Evolutionary conservation across 2,797 vertebrate species (phyloP), one percentile per base, ranked within the genome.

Genomic region (Avahi laniger): DNA sequence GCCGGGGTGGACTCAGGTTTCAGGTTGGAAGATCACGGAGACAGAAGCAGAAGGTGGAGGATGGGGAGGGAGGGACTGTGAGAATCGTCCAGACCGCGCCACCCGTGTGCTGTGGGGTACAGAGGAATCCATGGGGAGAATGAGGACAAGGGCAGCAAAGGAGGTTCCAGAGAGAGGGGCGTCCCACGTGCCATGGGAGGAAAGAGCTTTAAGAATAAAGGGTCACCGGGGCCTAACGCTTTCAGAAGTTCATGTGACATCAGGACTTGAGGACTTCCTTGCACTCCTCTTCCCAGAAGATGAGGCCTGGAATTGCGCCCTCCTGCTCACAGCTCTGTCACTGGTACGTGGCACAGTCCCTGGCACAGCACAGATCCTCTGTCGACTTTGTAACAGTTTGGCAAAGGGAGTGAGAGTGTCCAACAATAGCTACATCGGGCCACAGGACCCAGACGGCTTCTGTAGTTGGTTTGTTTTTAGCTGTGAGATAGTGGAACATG

Each of bases 291-390:
- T 33, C 50, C 81, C 38, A 70, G 35, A 69, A n/a, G 14, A 28
- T 13, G 59, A 69, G 28, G n/a, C 46, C 57, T 20, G 41, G 8
- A 17, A 63, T 33, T 9, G 26, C 3, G 35, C 57, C 20, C 2
- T 41, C 59, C 4, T 50, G 6, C 13, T 79, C 38, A 30, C 4
- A 38, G 28, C 63, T 65, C 70, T 70, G 8, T 54, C 52, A 38
- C 57, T 17, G 2, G 52, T 24, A 30, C 7, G 20, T 8, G 17
- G n/a, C 43, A 50, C 1, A 54, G 59, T 46, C 52, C 38, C 33
- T 5, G 22, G 67, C 5, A 22, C 14, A 30, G 30, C 0, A 5
- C 11, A 7, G 78, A 14, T 2, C 22, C 46, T 14, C 13, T 17
- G 1, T 38, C 41, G 46, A 13, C 67, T 30, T 12, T 63, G 35